Conservation (phyloP, 2,797 vertebrate species). For the Heteromormyrus szaboi region DNA sequence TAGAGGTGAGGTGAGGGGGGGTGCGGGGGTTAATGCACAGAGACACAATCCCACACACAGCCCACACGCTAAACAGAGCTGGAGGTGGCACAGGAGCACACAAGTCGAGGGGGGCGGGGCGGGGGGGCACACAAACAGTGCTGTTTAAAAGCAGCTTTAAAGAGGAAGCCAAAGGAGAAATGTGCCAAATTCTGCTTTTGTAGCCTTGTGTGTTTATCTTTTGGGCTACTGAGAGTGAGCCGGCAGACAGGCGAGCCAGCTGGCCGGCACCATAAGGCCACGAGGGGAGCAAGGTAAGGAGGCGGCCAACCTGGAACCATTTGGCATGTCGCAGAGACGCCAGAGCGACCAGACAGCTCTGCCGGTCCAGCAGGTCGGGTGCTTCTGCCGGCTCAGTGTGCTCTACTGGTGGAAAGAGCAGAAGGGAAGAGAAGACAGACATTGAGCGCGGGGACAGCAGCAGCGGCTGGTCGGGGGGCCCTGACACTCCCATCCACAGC, state of each 20-base stretch:
- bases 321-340: slow-evolving; percentile 99
- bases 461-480: slow-evolving; percentile 36
- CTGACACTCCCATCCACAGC: slow-evolving; percentile 26
- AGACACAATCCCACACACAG: not conserved
- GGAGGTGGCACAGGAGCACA: slow-evolving; percentile 43
- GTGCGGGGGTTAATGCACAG: slow-evolving; percentile 37
- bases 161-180: slow-evolving; percentile 56
- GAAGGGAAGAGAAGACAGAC: slow-evolving; percentile 76
- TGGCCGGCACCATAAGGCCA: not conserved
- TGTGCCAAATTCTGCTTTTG: slow-evolving; percentile 68
- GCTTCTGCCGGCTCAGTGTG: slow-evolving; percentile 87
- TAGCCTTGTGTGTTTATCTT: slow-evolving; percentile 62
- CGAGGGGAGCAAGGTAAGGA: slow-evolving; percentile 76
- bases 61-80: slow-evolving; percentile 50
- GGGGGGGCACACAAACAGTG: slow-evolving; percentile 55
- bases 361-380: slow-evolving; percentile 96
- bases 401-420: slow-evolving; percentile 90
- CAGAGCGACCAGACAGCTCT: slow-evolving; percentile 98
- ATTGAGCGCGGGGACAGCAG: slow-evolving; percentile 57
- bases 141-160: slow-evolving; percentile 60
- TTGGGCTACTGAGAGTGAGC: slow-evolving; percentile 41
- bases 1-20: slow-evolving; percentile 54
- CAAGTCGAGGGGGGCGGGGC: slow-evolving; percentile 34
- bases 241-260: not conserved
- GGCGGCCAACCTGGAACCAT: slow-evolving; percentile 99